Evolutionary conservation across 2,888 invertebrate genomes (phyloP), one percentile per base, ranked within the genome.

Genomic region (Parochlus steinenii): DNA sequence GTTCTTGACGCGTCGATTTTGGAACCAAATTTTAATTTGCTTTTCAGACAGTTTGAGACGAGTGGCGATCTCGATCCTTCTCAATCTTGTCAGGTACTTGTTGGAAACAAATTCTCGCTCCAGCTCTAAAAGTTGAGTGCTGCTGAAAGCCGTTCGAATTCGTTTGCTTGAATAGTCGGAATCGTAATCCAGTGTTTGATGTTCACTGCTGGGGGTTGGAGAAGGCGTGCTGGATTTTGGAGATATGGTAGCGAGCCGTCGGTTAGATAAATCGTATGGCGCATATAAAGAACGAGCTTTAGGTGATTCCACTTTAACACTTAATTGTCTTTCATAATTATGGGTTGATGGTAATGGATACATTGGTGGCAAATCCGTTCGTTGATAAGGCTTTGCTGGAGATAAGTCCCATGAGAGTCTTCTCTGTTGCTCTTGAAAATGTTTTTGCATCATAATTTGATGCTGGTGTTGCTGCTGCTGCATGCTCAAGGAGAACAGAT

Each of bases 1-100:
- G 58, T 85, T 71, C 55, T 92, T 92, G 1, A 92, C 92, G 3
- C 90, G 67, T 5, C 90, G 70, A 56, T 92, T 92, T 55, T 92
- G 87, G 58, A 92, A 92, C 92, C 90, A 86, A 44, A 85, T 85
- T 56, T 85, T 92, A 42, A 92, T 90, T 62, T 92, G 92, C 51
- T 92, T 93, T 57, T 93, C 93, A 0, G 86, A 86, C 1, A 93
- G 60, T 33, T 81, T 71, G 40, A 92, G 58, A 43, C 80, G 74
- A 18, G 85, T 87, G 4, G 93, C 92, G 36, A 93, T 92, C 58
- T 93, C 90, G 43, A 93, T 92, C 39, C 92, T 65, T 33, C 92
- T 66, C 44, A 92, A 56, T 26, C 92, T 67, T 0, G 89, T 87
- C 22, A 93, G 61, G 51, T 93, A 93, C 75, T 87, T 89, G 53